phyloP scores from a whole-genome alignment of 2,113 vertebrate species.

The Pedionomus torquatus region DNA sequence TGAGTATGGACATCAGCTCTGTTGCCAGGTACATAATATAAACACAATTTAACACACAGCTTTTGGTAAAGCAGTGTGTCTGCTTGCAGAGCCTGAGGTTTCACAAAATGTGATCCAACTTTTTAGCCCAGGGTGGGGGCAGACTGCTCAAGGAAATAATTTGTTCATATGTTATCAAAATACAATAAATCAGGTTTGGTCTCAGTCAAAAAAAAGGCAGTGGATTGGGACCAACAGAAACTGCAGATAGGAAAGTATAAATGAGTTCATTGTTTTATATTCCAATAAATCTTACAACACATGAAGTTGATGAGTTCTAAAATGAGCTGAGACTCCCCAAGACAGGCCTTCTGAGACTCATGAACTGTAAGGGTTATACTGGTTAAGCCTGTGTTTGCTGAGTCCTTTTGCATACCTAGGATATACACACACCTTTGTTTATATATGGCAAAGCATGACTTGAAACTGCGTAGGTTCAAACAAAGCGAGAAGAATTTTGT shows the following conservation, averaged over 20 bases:
- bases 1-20: conserved; percentile 73
- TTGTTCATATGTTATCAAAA: conserved; percentile 79
- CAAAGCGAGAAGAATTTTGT: background rate
- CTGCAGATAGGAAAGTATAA: conserved; percentile 52
- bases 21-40: conserved; percentile 79
- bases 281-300: conserved; percentile 70
- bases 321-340: conserved; percentile 65
- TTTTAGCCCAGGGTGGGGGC: conserved; percentile 69
- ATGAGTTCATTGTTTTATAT: conserved; percentile 74
- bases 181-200: conserved; percentile 72
- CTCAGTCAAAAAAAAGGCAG: conserved; percentile 18
- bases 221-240: conserved; percentile 54
- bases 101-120: conserved; percentile 65
- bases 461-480: background rate
- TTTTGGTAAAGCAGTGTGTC: conserved; percentile 68
- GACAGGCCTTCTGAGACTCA: conserved; percentile 55
- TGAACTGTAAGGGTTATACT: conserved; percentile 35
- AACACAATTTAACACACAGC: conserved; percentile 75
- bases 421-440: background rate
- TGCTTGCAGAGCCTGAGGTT: conserved; percentile 69
- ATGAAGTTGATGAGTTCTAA: conserved; percentile 69
- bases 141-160: conserved; percentile 70
- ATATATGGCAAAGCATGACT: background rate
- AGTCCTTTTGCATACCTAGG: background rate
- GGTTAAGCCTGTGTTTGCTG: conserved; percentile 44